Evolutionary conservation across 2,888 invertebrate species (phyloP).

Genomic region (Tinea pellionella): DNA sequence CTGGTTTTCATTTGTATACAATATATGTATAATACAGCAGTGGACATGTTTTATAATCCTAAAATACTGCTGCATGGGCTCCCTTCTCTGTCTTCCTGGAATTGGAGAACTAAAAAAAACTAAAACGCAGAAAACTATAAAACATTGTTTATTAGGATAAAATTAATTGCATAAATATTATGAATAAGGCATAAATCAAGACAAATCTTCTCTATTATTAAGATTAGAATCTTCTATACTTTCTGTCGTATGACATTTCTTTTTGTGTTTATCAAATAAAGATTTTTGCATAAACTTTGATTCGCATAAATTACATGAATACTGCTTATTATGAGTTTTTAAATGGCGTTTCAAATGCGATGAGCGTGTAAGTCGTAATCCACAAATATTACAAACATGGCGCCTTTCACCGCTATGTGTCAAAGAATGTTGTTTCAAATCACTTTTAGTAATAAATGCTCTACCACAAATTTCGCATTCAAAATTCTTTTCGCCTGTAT

Average conservation of each 20-base stretch:
- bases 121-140: too few species aligned
- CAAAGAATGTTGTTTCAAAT: slow-evolving; percentile 50
- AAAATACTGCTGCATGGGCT: too few species aligned
- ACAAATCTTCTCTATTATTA: too few species aligned
- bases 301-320: slow-evolving; percentile 30
- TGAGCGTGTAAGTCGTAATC: slow-evolving; percentile 42
- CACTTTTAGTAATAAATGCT: slow-evolving; percentile 55
- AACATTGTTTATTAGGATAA: too few species aligned
- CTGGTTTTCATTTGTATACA: too few species aligned
- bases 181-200: too few species aligned
- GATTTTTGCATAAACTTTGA: slow-evolving; percentile 31
- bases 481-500: slow-evolving; percentile 60
- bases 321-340: slow-evolving; percentile 25
- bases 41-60: too few species aligned
- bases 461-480: slow-evolving; percentile 49
- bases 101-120: too few species aligned
- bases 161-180: too few species aligned
- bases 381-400: slow-evolving; percentile 50
- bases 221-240: too few species aligned
- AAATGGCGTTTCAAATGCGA: slow-evolving; percentile 57
- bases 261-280: slow-evolving; percentile 35
- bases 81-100: too few species aligned
- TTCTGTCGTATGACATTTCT: slow-evolving; percentile 21
- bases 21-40: too few species aligned
- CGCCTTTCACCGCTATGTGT: slow-evolving; percentile 50